Evolutionary conservation across 2,797 vertebrate genomes (phyloP).

Genomic region (Helostoma temminkii): DNA sequence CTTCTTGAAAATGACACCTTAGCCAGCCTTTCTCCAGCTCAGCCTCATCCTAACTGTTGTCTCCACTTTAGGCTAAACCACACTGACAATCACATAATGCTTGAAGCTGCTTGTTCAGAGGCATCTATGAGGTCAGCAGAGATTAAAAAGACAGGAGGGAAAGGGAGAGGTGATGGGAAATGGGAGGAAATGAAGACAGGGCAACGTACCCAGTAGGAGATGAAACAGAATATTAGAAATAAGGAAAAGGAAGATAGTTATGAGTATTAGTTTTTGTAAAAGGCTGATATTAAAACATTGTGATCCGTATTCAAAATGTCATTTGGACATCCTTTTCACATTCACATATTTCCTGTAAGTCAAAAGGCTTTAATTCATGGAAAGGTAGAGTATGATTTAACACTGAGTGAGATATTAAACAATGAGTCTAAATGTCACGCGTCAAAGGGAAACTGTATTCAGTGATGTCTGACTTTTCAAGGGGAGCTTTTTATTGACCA

Average conservation of each 20-base stretch:
- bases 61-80: conserved; percentile 11
- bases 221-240: neutral
- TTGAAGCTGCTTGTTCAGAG: conserved; percentile 27
- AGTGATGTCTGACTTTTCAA: conserved; percentile 11
- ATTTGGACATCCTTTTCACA: too few relatives aligned
- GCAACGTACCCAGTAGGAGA: neutral
- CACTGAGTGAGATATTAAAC: neutral
- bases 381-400: too few relatives aligned
- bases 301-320: too few relatives aligned
- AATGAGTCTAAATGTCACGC: neutral
- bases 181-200: conserved; percentile 1
- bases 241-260: neutral
- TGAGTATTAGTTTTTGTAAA: too few relatives aligned
- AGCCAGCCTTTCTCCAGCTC: neutral
- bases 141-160: conserved; percentile 41
- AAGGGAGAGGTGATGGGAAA: conserved; percentile 2
- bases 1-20: neutral
- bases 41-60: neutral
- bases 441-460: conserved; percentile 1
- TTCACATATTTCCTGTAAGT: too few relatives aligned
- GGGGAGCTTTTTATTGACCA: conserved; percentile 17
- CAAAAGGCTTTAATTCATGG: too few relatives aligned
- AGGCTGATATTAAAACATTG: too few relatives aligned
- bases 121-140: conserved; percentile 26
- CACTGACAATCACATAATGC: conserved; percentile 27